phyloP scores from a whole-genome alignment of 1,140 invertebrate genomes.

The Macrocentrus cingulum region DNA sequence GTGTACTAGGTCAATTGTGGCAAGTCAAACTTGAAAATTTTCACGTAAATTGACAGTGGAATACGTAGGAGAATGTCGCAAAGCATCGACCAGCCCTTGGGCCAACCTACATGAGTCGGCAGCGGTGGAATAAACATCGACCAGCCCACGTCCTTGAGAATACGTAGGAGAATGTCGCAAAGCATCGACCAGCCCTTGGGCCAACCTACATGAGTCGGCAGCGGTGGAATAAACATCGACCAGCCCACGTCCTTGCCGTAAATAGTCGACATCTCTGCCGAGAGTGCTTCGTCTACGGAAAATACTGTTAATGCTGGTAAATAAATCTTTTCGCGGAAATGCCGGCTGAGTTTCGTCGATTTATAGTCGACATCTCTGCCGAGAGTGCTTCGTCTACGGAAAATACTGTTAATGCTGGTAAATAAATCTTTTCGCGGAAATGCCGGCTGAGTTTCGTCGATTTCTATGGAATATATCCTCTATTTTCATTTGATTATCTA shows the following conservation, averaged over 20 bases:
- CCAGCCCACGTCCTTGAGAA: conserved; percentile 66
- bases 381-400: too few species aligned
- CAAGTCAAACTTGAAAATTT: conserved; percentile 65
- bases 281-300: too few species aligned
- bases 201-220: too few species aligned
- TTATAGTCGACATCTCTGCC: too few species aligned
- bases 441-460: not conserved
- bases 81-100: conserved; percentile 74
- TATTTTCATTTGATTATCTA: too few species aligned
- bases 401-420: conserved; percentile 33
- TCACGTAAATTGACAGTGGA: conserved; percentile 72
- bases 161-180: too few species aligned
- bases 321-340: conserved; percentile 56
- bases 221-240: too few species aligned
- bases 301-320: conserved; percentile 60
- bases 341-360: conserved; percentile 25
- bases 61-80: conserved; percentile 72
- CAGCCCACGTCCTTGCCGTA: too few species aligned
- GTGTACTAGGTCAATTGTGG: conserved; percentile 65
- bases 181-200: too few species aligned
- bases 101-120: conserved; percentile 64
- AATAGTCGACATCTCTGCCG: too few species aligned
- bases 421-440: conserved; percentile 18
- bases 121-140: conserved; percentile 76
- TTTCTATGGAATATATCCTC: too few species aligned